Conservation (phyloP, 2,797 vertebrate genomes). For the Parambassis ranga region DNA sequence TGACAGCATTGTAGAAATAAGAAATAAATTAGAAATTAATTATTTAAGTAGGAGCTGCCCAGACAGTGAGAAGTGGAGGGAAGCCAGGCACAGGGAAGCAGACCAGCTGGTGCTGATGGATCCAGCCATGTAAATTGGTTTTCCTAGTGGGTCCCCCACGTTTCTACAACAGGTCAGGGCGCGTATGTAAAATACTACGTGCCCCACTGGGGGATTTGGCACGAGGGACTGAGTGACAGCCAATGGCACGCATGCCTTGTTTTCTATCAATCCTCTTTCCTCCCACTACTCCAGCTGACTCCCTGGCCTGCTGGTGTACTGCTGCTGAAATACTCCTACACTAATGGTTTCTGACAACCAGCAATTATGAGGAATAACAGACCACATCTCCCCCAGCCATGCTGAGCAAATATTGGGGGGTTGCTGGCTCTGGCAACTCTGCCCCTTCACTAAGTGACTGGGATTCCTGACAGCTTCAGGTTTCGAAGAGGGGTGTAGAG, state of each 20-base stretch:
- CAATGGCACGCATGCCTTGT: constrained; percentile 32
- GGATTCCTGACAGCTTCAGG: constrained; percentile 39
- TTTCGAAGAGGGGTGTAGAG: neutral
- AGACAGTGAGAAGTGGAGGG: constrained; percentile 14
- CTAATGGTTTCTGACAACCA: constrained; percentile 79
- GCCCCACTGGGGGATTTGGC: constrained; percentile 17
- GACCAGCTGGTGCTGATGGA: constrained; percentile 47
- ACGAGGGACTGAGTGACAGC: constrained; percentile 27
- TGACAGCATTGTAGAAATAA: constrained; percentile 47
- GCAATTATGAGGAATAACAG: constrained; percentile 78
- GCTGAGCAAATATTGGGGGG: constrained; percentile 27
- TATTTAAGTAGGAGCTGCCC: constrained; percentile 59
- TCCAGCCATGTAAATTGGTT: constrained; percentile 43
- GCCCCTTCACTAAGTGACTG: constrained; percentile 35
- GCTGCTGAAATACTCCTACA: constrained; percentile 57
- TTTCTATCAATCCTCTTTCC: constrained; percentile 58
- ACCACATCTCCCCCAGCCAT: constrained; percentile 39
- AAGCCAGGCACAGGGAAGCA: constrained; percentile 15
- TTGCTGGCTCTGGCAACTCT: constrained; percentile 34
- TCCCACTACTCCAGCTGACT: constrained; percentile 62
- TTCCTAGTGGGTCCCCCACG: constrained; percentile 11
- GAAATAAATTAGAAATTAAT: constrained; percentile 73
- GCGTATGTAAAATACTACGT: constrained; percentile 37
- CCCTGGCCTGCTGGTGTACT: constrained; percentile 35
- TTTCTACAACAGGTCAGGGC: constrained; percentile 45